These are phyloP conservation scores for Nothoprocta pentlandii DNA, from an alignment of 2,113 vertebrate species.

Conservation along the genomic window DNA sequence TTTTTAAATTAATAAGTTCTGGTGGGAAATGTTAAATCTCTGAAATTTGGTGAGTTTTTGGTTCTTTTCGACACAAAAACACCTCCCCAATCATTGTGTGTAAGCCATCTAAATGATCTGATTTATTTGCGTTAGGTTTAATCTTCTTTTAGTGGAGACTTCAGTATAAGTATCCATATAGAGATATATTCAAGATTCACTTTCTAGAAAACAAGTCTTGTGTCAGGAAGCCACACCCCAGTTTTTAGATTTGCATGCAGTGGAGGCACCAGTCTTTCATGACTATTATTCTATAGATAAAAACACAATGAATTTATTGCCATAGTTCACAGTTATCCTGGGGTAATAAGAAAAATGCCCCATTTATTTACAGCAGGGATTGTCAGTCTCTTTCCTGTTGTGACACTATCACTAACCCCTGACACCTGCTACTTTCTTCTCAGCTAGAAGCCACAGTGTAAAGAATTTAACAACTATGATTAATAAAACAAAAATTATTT, in stretches of 20 bases:
- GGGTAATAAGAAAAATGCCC: neutral
- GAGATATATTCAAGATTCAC: neutral
- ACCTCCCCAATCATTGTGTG: neutral
- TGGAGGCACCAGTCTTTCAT: neutral
- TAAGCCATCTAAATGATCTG: neutral
- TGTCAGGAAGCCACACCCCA: neutral
- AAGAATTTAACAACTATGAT: neutral
- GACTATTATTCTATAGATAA: neutral
- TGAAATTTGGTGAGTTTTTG: neutral
- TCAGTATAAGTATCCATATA: neutral
- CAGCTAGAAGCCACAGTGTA: neutral
- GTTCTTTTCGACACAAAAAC: neutral
- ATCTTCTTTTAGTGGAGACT: neutral
- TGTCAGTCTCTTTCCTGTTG: neutral
- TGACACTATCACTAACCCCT: too few species aligned
- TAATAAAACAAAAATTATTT: neutral
- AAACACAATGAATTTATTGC: neutral
- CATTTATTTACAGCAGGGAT: neutral
- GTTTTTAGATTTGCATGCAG: neutral
- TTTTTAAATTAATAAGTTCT: neutral
- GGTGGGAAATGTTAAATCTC: neutral
- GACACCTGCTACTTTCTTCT: neutral
- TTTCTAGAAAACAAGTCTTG: neutral
- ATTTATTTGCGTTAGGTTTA: neutral
- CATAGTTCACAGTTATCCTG: neutral